These are phyloP conservation scores for Pristionchus mayeri DNA, from an alignment of 2,888 invertebrate species.

Conservation along the genomic window DNA sequence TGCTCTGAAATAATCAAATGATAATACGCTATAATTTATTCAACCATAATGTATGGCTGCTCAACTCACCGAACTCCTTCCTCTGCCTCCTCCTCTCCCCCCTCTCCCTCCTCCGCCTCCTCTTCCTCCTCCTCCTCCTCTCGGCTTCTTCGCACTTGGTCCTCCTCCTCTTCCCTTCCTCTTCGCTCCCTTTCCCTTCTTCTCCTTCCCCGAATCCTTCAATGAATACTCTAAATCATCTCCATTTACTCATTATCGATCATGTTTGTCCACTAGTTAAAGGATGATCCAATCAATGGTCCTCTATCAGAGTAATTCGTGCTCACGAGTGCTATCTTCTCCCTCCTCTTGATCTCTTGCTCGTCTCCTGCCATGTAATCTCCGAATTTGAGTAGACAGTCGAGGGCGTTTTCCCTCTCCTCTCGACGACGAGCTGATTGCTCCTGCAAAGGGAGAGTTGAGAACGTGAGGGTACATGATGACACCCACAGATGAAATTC, in stretches of 20 bases:
- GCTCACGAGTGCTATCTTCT: conserved; percentile 49
- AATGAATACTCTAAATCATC: neutral
- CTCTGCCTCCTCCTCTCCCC: conserved; percentile 34
- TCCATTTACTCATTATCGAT: too few relatives aligned
- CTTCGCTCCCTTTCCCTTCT: neutral
- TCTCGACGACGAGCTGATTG: conserved; percentile 50
- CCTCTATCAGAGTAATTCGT: too few relatives aligned
- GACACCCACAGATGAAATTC: too few relatives aligned
- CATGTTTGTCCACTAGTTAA: too few relatives aligned
- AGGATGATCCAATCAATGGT: too few relatives aligned
- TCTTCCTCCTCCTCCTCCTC: conserved; percentile 47
- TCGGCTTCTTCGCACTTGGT: conserved; percentile 41
- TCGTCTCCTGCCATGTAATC: conserved; percentile 71
- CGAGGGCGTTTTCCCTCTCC: conserved; percentile 62
- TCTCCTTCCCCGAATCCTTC: neutral
- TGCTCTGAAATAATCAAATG: conserved; percentile 1
- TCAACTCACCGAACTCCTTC: neutral
- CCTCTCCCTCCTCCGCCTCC: conserved; percentile 8
- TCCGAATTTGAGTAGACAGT: conserved; percentile 70
- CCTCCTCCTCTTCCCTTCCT: conserved; percentile 39
- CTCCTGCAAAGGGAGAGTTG: neutral
- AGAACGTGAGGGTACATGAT: too few relatives aligned
- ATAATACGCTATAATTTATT: neutral
- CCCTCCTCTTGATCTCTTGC: conserved; percentile 55
- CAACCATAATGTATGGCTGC: neutral